Percentiles rank a stretch among this genome's conserved stretches.
phyloP scores from a whole-genome alignment of 2,888 invertebrate genomes.

The Abrostola tripartita region DNA sequence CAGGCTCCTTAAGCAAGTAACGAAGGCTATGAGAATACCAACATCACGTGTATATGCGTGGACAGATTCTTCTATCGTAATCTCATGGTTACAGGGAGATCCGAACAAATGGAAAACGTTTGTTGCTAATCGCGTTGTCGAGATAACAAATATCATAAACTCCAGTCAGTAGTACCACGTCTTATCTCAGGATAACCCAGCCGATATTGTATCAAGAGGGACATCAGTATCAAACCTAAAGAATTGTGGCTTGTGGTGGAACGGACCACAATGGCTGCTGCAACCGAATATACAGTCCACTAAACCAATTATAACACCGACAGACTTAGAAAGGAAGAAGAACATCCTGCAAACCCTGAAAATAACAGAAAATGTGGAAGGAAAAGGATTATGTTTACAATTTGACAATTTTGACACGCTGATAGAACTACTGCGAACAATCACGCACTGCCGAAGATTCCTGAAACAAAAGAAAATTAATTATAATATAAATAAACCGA shows the following conservation, averaged over 20 bases:
- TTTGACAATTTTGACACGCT: slow-evolving; percentile 7
- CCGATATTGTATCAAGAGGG: slow-evolving; percentile 48
- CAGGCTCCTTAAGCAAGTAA: slow-evolving; percentile 4
- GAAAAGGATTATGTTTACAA: background rate
- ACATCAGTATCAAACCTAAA: slow-evolving; percentile 23
- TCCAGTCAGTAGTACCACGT: slow-evolving; percentile 29
- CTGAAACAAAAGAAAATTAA: slow-evolving; percentile 5
- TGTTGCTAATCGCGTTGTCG: slow-evolving; percentile 48
- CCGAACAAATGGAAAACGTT: slow-evolving; percentile 50
- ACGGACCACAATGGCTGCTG: slow-evolving; percentile 40
- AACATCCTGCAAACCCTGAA: background rate
- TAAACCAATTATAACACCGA: background rate
- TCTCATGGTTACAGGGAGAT: slow-evolving; percentile 53
- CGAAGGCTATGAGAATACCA: slow-evolving; percentile 6
- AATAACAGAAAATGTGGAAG: background rate
- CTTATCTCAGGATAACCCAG: slow-evolving; percentile 41
- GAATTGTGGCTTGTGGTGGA: slow-evolving; percentile 40
- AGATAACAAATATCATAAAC: slow-evolving; percentile 11
- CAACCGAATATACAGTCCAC: slow-evolving; percentile 13
- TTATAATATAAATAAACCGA: background rate
- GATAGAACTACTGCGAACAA: background rate
- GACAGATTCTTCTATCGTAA: slow-evolving; percentile 56
- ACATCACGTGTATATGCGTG: slow-evolving; percentile 42
- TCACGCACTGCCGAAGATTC: slow-evolving; percentile 13
- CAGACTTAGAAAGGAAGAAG: slow-evolving; percentile 25